phyloP scores from a whole-genome alignment of 2,113 vertebrate species.

The Craseonycteris thonglongyai region DNA sequence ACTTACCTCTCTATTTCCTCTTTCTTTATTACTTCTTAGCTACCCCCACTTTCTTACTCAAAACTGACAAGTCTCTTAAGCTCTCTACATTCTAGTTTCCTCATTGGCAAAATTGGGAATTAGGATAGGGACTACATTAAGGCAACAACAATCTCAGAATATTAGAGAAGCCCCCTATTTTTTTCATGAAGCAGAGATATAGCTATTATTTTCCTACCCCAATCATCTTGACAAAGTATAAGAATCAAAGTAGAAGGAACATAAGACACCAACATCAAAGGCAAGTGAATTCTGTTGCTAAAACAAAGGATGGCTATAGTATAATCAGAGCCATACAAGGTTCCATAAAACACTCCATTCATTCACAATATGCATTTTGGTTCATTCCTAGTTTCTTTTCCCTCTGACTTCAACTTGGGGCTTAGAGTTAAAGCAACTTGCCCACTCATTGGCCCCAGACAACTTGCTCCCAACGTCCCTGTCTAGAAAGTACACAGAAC shows the following conservation, averaged over 20 bases:
- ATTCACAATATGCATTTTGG: neutral
- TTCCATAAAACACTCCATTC: slow-evolving; percentile 21
- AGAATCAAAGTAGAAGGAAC: neutral
- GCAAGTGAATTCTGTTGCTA: slow-evolving; percentile 30
- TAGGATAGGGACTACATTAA: neutral
- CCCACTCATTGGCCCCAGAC: neutral
- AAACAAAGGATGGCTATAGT: slow-evolving; percentile 23
- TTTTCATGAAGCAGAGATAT: neutral
- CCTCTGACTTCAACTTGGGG: neutral
- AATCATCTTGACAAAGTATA: neutral
- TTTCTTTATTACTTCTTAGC: neutral
- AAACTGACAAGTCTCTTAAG: neutral
- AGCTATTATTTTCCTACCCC: neutral
- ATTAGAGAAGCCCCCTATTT: neutral
- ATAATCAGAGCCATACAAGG: neutral
- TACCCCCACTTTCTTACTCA: neutral
- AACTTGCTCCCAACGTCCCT: neutral
- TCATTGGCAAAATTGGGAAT: neutral
- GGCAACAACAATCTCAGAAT: neutral
- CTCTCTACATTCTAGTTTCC: neutral
- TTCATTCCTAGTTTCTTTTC: neutral
- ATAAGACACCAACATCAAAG: neutral
- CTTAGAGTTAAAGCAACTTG: neutral
- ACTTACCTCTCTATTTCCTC: neutral
- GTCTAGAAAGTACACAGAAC: neutral